Evolutionary conservation across 2,797 vertebrate genomes (phyloP).

Genomic region (Cuniculus paca): DNA sequence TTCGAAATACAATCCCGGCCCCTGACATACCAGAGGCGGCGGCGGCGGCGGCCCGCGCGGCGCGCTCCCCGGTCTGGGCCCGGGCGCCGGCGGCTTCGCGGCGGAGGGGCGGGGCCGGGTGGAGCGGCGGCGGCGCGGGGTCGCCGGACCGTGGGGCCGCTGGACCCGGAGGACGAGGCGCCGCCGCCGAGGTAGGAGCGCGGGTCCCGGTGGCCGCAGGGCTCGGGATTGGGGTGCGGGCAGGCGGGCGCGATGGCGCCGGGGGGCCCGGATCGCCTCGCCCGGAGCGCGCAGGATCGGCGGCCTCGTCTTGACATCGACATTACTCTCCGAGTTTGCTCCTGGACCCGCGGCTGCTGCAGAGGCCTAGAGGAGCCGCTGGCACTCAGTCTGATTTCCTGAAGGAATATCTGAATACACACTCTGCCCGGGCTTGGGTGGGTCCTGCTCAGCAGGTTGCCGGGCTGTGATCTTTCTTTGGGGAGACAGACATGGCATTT

Average conservation of each 20-base stretch:
- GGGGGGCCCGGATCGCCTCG: conserved; percentile 63
- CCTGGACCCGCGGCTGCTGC: conserved; percentile 73
- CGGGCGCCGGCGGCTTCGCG: background rate
- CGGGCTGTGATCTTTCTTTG: conserved; percentile 52
- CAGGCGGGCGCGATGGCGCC: background rate
- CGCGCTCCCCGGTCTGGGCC: conserved; percentile 11
- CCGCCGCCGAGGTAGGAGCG: conserved; percentile 76
- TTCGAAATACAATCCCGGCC: conserved; percentile 97
- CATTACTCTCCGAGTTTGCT: conserved; percentile 71
- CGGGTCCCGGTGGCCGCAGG: background rate
- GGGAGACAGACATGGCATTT: conserved; percentile 50
- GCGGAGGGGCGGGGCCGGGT: conserved; percentile 28
- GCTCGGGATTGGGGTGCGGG: background rate
- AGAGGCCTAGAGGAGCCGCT: conserved; percentile 82
- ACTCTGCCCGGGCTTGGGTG: background rate
- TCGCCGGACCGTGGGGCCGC: conserved; percentile 38
- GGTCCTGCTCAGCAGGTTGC: conserved; percentile 50
- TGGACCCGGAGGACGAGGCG: conserved; percentile 76
- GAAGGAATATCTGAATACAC: conserved; percentile 63
- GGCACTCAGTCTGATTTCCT: conserved; percentile 64
- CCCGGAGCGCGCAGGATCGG: conserved; percentile 51
- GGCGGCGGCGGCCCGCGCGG: conserved; percentile 70
- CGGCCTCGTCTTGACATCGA: conserved; percentile 74
- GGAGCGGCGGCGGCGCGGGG: background rate
- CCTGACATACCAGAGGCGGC: conserved; percentile 90